Percentiles rank a stretch among this genome's conserved stretches.
These are phyloP conservation scores for Crepidodera aurea DNA, from an alignment of 2,888 invertebrate species.

Conservation along the genomic window DNA sequence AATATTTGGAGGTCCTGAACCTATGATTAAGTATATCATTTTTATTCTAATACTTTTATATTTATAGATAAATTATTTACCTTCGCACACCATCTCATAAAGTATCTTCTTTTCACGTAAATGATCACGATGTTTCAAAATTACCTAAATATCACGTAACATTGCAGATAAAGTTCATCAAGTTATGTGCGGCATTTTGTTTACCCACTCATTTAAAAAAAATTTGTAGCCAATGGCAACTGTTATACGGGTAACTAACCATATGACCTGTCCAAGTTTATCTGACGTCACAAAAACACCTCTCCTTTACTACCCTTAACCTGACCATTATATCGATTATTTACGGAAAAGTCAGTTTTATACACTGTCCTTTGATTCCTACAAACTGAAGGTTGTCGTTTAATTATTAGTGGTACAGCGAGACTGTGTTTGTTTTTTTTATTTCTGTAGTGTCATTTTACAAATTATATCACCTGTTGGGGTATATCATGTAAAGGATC, in stretches of 20 bases:
- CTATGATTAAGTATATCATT: too few relatives aligned
- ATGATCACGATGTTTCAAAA: background rate
- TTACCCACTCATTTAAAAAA: background rate
- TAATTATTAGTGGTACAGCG: background rate
- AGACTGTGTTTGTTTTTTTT: background rate
- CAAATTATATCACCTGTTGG: background rate
- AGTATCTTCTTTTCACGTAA: background rate
- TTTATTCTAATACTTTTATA: too few relatives aligned
- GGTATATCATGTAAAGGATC: background rate
- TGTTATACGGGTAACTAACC: background rate
- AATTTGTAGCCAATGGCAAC: constrained; percentile 20
- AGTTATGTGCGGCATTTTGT: background rate
- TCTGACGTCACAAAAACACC: constrained; percentile 4
- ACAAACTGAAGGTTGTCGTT: background rate
- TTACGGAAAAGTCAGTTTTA: constrained; percentile 37
- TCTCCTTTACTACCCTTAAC: constrained; percentile 15
- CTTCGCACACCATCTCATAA: constrained; percentile 13
- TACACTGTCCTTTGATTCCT: background rate
- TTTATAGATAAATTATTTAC: background rate
- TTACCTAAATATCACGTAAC: background rate
- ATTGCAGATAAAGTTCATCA: background rate
- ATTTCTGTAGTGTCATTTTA: background rate
- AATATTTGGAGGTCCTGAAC: too few relatives aligned
- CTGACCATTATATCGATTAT: constrained; percentile 38
- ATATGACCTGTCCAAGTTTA: background rate